Conservation (phyloP, 2,113 vertebrate genomes). For the Hippocampus barbouri region DNA sequence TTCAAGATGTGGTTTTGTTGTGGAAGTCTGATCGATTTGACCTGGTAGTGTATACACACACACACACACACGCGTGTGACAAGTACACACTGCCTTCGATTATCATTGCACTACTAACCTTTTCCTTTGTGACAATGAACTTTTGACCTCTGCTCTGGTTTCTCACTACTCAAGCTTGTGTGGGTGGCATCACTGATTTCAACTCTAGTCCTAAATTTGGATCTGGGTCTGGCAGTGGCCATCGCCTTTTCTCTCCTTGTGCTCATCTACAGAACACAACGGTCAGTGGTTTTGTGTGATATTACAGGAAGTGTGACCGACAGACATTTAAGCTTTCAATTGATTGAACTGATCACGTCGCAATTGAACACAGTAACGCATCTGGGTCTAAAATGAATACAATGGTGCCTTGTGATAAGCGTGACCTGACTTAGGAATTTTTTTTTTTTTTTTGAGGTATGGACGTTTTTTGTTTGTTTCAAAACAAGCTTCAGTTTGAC, state of each 20-base stretch:
- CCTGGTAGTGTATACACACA: conserved; percentile 65
- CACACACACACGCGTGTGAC: neutral
- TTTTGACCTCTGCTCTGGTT: neutral
- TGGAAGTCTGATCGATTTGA: conserved; percentile 86
- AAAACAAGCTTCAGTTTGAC: too few species aligned
- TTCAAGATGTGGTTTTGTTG: conserved; percentile 77
- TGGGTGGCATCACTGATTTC: conserved; percentile 80
- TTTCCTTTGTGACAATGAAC: neutral
- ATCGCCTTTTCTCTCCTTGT: conserved; percentile 78
- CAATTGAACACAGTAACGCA: too few species aligned
- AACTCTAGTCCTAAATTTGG: conserved; percentile 80
- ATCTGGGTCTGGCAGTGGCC: conserved; percentile 76
- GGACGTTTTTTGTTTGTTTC: too few species aligned
- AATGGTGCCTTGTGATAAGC: too few species aligned
- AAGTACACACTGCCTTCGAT: neutral
- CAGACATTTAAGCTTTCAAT: too few species aligned
- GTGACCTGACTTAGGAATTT: too few species aligned
- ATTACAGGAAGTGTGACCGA: too few species aligned
- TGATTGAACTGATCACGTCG: too few species aligned
- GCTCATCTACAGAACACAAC: conserved; percentile 81
- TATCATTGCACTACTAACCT: neutral
- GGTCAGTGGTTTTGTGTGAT: conserved; percentile 64
- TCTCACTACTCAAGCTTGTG: conserved; percentile 68
- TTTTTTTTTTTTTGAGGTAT: too few species aligned
- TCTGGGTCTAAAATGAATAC: too few species aligned